These are phyloP conservation scores for Mus minutoides DNA, from an alignment of 2,797 vertebrate genomes.

Conservation along the genomic window DNA sequence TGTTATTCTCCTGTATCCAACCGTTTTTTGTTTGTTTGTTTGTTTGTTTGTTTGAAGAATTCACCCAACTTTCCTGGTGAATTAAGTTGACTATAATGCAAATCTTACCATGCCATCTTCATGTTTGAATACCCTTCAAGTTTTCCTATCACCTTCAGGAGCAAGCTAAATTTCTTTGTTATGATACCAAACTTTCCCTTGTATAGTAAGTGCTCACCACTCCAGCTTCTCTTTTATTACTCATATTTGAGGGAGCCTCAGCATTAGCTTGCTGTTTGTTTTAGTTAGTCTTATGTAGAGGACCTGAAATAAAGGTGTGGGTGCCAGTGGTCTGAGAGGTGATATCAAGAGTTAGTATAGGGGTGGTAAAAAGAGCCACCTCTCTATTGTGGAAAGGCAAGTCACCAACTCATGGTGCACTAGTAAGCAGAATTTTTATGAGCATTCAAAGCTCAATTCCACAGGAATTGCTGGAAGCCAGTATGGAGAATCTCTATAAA, in stretches of 20 bases:
- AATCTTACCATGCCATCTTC: not conserved
- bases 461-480: not conserved
- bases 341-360: not conserved
- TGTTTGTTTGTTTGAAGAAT: constrained; percentile 11
- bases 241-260: not conserved
- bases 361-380: not conserved
- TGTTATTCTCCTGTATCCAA: not conserved
- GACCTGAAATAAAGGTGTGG: not conserved
- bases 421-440: not conserved
- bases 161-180: not conserved
- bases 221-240: not conserved
- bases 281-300: not conserved
- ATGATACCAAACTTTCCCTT: not conserved
- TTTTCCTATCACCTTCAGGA: not conserved
- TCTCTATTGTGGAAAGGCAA: not conserved
- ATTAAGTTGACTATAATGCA: not conserved
- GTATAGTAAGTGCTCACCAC: not conserved
- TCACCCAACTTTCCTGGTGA: not conserved
- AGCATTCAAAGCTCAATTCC: not conserved
- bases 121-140: not conserved
- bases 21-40: constrained; percentile 1
- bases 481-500: not conserved
- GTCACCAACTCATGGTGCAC: not conserved
- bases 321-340: not conserved
- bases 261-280: not conserved